Conservation (phyloP, 2,113 vertebrate genomes). For the Heterocephalus glaber region DNA sequence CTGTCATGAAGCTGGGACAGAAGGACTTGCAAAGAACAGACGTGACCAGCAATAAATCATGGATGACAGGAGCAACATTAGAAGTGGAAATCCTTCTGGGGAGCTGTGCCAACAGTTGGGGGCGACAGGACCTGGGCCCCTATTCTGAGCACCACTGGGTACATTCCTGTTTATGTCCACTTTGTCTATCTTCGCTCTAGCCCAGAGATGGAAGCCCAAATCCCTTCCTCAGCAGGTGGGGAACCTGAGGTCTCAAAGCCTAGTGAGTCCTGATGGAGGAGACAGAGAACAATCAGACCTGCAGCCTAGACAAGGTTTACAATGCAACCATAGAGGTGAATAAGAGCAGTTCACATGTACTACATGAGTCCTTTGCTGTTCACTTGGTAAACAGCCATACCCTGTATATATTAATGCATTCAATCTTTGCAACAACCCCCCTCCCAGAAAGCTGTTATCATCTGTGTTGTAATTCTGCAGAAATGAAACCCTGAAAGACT, state of each 20-base stretch:
- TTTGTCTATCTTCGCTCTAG: rapidly evolving
- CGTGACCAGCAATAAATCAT: neutral
- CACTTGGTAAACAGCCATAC: rapidly evolving
- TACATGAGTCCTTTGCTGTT: too few species aligned
- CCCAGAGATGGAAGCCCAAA: too few species aligned
- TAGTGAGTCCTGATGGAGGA: neutral
- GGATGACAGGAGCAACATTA: neutral
- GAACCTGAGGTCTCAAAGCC: neutral
- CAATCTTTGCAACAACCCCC: too few species aligned
- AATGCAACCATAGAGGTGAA: neutral
- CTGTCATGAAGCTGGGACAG: neutral
- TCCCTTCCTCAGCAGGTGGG: neutral
- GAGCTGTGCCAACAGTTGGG: neutral
- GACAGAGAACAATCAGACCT: neutral
- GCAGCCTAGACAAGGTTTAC: neutral
- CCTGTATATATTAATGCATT: neutral
- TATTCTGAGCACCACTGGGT: neutral
- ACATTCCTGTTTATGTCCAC: rapidly evolving
- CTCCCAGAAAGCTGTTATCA: neutral
- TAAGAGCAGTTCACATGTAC: neutral
- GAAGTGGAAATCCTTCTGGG: neutral
- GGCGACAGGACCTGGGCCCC: neutral
- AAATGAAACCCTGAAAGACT: neutral
- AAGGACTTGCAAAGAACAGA: neutral
- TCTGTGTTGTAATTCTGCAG: neutral